A percentile compares a stretch with the other conserved stretches of the same genome.
Evolutionary conservation across 2,113 vertebrate species (phyloP).

Genomic region (Myiopsitta monachus): DNA sequence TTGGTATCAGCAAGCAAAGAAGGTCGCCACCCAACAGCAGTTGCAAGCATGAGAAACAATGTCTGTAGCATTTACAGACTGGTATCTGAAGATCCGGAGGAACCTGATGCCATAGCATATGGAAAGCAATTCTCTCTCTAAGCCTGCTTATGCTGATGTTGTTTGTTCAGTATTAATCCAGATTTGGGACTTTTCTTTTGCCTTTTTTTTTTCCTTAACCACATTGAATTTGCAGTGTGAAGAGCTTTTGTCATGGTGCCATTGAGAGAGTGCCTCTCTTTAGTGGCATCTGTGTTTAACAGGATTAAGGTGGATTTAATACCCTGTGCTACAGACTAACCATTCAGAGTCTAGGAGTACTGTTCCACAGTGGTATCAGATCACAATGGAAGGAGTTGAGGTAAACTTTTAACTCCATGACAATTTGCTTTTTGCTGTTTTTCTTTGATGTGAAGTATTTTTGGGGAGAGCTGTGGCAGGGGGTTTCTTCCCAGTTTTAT

Average conservation of each 20-base stretch:
- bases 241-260: conserved; percentile 25
- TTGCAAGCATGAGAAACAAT: conserved; percentile 59
- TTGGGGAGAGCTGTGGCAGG: not conserved
- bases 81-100: conserved; percentile 30
- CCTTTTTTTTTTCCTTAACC: not conserved
- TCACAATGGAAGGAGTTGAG: conserved; percentile 34
- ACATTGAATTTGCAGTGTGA: not conserved
- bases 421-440: not conserved
- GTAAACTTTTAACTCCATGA: conserved; percentile 39
- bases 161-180: conserved; percentile 54
- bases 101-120: conserved; percentile 22
- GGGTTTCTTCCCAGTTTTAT: conserved; percentile 8
- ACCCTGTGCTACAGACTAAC: not conserved
- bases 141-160: conserved; percentile 53
- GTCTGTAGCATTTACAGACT: conserved; percentile 59
- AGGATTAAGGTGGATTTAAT: conserved; percentile 60
- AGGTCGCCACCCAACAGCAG: conserved; percentile 65
- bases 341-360: conserved; percentile 33
- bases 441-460: conserved; percentile 41
- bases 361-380: conserved; percentile 40
- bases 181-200: not conserved
- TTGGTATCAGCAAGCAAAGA: conserved; percentile 67
- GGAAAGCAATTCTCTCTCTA: conserved; percentile 45
- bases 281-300: conserved; percentile 43
- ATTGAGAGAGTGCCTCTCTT: not conserved